Evolutionary conservation across 2,888 invertebrate genomes (phyloP).

Genomic region (Cheilosia grossa): DNA sequence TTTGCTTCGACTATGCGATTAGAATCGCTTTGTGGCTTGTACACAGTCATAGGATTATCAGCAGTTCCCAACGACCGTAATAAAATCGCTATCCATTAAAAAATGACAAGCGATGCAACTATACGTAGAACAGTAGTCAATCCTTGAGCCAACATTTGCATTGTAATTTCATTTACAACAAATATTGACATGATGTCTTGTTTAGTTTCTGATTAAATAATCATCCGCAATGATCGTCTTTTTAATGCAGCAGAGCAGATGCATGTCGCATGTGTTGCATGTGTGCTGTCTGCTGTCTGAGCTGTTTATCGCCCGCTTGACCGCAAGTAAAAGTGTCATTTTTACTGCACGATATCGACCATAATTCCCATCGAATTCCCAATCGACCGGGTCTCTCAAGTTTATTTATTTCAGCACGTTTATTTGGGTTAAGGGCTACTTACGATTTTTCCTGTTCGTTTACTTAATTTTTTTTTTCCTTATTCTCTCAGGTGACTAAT

Average conservation of each 20-base stretch:
- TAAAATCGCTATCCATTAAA: no score
- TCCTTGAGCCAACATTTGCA: constrained; percentile 56
- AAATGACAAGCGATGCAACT: not conserved
- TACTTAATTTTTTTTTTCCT: constrained; percentile 10
- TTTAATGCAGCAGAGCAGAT: constrained; percentile 35
- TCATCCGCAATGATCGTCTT: constrained; percentile 40
- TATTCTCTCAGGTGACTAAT: constrained; percentile 71
- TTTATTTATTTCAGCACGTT: constrained; percentile 63
- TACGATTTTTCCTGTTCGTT: constrained; percentile 36
- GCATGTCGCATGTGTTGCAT: constrained; percentile 38
- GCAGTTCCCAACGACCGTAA: no score
- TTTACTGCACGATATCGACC: constrained; percentile 65
- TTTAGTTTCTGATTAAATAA: constrained; percentile 67
- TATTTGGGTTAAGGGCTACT: constrained; percentile 75
- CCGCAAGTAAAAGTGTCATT: constrained; percentile 75
- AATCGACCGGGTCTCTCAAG: constrained; percentile 37
- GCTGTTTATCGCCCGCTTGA: constrained; percentile 69
- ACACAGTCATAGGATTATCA: no score
- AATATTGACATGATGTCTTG: constrained; percentile 60
- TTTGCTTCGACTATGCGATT: no score
- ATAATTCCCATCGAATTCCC: constrained; percentile 60
- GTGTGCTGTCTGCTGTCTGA: not conserved
- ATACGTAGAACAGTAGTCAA: constrained; percentile 59
- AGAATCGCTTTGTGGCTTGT: no score
- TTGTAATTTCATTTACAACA: constrained; percentile 32